phyloP scores from a whole-genome alignment of 2,888 invertebrate genomes.

The Acholoe squamosa region DNA sequence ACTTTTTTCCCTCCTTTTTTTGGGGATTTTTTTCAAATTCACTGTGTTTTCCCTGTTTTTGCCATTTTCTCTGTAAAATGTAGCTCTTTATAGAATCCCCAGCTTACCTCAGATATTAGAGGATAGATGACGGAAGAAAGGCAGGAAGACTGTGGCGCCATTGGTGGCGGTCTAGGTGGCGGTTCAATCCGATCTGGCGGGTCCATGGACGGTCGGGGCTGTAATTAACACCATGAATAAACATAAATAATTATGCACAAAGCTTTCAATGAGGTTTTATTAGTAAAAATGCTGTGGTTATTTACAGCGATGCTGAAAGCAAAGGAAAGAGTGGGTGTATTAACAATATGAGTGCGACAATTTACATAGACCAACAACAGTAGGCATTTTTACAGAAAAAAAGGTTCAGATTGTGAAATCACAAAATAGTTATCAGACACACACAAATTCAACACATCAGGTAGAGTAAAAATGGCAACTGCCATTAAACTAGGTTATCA shows the following conservation, averaged over 20 bases:
- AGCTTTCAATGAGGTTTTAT: not conserved
- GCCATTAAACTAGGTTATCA: no score
- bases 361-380: no score
- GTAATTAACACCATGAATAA: not conserved
- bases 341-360: not conserved
- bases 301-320: not conserved
- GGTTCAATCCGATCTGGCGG: constrained; percentile 34
- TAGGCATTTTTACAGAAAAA: no score
- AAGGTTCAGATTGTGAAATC: no score
- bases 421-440: no score
- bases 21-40: no score
- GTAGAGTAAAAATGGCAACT: no score
- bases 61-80: no score
- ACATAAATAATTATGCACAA: not conserved
- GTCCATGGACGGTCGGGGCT: constrained; percentile 60
- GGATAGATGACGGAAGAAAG: constrained; percentile 65
- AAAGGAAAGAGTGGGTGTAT: not conserved
- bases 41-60: no score
- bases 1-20: no score
- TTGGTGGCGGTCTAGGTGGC: constrained; percentile 48
- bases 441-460: no score
- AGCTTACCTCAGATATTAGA: constrained; percentile 64
- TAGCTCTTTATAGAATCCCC: no score
- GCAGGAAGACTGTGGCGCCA: constrained; percentile 43
- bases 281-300: not conserved